Conservation (phyloP, 2,113 vertebrate genomes). For the Tympanuchus pallidicinctus region DNA sequence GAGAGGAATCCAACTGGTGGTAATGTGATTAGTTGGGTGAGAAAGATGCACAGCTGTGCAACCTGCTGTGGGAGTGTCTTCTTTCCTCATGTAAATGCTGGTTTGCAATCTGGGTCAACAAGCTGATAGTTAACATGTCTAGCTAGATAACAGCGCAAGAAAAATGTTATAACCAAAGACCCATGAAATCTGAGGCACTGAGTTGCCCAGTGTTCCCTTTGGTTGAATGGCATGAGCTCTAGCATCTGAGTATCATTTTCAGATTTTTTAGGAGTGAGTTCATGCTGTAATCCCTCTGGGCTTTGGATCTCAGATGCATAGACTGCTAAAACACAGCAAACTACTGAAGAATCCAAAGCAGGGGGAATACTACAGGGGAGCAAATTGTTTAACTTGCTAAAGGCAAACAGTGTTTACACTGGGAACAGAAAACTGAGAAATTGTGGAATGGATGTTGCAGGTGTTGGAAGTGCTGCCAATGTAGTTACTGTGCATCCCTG, state of each 20-base stretch:
- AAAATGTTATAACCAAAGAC: neutral
- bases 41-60: slow-evolving; percentile 14
- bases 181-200: neutral
- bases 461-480: neutral
- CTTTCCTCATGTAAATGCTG: neutral
- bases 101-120: neutral
- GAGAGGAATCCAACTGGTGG: neutral
- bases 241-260: neutral
- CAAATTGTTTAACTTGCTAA: neutral
- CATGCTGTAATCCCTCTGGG: accelerated
- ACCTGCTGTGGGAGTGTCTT: slow-evolving; percentile 39
- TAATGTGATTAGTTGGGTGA: neutral
- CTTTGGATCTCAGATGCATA: neutral
- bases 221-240: neutral
- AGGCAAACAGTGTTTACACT: neutral
- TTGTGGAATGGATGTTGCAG: neutral
- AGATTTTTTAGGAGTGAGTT: neutral
- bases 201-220: neutral
- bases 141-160: neutral
- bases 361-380: neutral
- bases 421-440: slow-evolving; percentile 40
- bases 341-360: neutral
- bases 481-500: neutral
- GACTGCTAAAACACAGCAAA: neutral
- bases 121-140: neutral